Conservation (phyloP, 2,888 invertebrate genomes). For the Hyalella azteca region DNA sequence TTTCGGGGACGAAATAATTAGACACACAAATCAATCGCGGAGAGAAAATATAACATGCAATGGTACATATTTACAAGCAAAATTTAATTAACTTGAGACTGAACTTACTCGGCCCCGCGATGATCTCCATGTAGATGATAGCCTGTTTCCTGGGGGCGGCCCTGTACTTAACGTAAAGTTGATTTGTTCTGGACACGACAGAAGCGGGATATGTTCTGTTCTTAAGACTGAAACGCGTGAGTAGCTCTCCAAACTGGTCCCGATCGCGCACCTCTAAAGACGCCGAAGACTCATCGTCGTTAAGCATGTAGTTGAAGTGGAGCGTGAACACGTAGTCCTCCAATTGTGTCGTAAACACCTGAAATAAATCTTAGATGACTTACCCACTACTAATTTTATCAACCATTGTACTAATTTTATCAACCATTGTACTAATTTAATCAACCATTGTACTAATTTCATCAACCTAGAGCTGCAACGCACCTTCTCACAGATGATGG, state of each 20-base stretch:
- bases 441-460: too few relatives aligned
- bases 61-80: too few relatives aligned
- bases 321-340: constrained; percentile 83
- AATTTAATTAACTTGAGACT: too few relatives aligned
- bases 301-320: constrained; percentile 80
- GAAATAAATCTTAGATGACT: too few relatives aligned
- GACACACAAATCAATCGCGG: too few relatives aligned
- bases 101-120: constrained; percentile 52
- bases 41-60: too few relatives aligned
- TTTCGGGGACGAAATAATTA: too few relatives aligned
- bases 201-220: constrained; percentile 90
- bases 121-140: constrained; percentile 76
- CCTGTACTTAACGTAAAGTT: constrained; percentile 79
- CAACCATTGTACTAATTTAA: too few relatives aligned
- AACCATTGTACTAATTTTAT: too few relatives aligned
- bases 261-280: constrained; percentile 71
- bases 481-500: constrained; percentile 76
- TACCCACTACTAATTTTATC: too few relatives aligned
- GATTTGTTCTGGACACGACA: constrained; percentile 79
- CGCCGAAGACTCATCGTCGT: constrained; percentile 72
- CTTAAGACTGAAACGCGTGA: constrained; percentile 69
- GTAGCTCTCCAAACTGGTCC: constrained; percentile 46
- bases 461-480: constrained; percentile 38
- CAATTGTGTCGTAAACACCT: constrained; percentile 61
- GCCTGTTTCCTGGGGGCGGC: constrained; percentile 77